Evolutionary conservation across 2,797 vertebrate genomes (phyloP).

Genomic region (Pampus argenteus): DNA sequence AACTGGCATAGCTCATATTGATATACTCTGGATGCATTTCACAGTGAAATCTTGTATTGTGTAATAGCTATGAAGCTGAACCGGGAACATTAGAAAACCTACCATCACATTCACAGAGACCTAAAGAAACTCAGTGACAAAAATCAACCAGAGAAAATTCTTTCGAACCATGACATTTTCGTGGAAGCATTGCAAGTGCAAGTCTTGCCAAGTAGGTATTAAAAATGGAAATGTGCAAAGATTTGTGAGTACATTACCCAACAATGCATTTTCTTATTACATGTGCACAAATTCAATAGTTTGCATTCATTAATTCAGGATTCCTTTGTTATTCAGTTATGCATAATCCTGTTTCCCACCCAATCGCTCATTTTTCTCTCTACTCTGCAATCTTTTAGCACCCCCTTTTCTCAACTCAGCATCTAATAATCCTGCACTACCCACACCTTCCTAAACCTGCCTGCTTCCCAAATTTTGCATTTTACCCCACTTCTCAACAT

Average conservation of each 20-base stretch:
- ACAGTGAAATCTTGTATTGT: not conserved
- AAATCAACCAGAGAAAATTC: not conserved
- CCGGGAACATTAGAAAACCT: not conserved
- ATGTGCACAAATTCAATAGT: constrained; percentile 50
- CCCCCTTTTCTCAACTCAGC: constrained; percentile 42
- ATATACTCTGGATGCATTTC: not conserved
- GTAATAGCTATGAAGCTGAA: too few relatives aligned
- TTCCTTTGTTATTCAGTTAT: constrained; percentile 27
- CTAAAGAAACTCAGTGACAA: not conserved
- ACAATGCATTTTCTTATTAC: constrained; percentile 43
- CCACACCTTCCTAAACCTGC: constrained; percentile 22
- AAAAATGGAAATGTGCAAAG: constrained; percentile 46
- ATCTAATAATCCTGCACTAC: constrained; percentile 41
- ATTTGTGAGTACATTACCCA: constrained; percentile 31
- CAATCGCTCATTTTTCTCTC: constrained; percentile 44
- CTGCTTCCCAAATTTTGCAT: constrained; percentile 32
- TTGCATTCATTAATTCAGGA: constrained; percentile 66
- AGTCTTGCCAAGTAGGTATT: constrained; percentile 28
- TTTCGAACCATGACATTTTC: too few relatives aligned
- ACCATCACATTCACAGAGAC: not conserved
- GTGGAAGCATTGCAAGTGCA: not conserved
- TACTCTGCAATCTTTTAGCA: constrained; percentile 51
- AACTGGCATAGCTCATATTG: too few relatives aligned
- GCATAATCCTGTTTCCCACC: constrained; percentile 53
- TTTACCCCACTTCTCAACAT: constrained; percentile 21